Conservation (phyloP, 2,797 vertebrate genomes). For the Eulemur albifrons region DNA sequence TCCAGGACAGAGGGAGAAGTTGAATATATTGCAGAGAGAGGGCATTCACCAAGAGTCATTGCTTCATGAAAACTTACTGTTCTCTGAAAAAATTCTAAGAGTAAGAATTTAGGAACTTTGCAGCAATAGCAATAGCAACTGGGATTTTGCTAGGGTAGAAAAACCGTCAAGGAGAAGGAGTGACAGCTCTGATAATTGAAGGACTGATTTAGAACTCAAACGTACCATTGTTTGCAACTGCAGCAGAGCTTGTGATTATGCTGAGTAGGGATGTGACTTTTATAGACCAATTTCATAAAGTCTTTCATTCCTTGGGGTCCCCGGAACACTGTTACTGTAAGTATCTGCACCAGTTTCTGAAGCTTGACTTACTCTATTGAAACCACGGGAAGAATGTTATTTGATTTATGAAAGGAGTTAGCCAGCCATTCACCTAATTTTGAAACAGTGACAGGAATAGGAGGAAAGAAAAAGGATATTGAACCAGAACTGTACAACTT, state of each 20-base stretch:
- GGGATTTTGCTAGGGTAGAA: slow-evolving; percentile 53
- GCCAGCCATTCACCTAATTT: slow-evolving; percentile 77
- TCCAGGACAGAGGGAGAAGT: neutral
- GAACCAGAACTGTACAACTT: slow-evolving; percentile 69
- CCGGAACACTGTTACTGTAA: slow-evolving; percentile 29
- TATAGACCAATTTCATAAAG: slow-evolving; percentile 65
- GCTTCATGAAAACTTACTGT: slow-evolving; percentile 36
- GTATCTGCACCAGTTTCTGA: slow-evolving; percentile 60
- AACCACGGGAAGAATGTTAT: slow-evolving; percentile 68
- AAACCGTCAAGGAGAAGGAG: neutral
- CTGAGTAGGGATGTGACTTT: slow-evolving; percentile 60
- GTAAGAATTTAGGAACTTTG: slow-evolving; percentile 24
- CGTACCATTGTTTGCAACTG: slow-evolving; percentile 62
- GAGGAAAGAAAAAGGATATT: slow-evolving; percentile 70
- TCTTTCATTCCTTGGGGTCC: slow-evolving; percentile 59
- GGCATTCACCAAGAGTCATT: neutral
- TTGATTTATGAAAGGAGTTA: slow-evolving; percentile 78
- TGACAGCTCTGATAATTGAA: slow-evolving; percentile 59
- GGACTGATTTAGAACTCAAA: slow-evolving; percentile 68
- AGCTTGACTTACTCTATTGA: slow-evolving; percentile 75
- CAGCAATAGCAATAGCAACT: slow-evolving; percentile 19
- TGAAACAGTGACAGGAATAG: slow-evolving; percentile 67
- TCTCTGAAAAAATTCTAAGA: slow-evolving; percentile 10
- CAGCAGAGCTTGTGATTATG: slow-evolving; percentile 50
- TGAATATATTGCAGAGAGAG: neutral